Base-by-base conservation (phyloP, 2,888 invertebrate genomes). In the Caenorhabditis sp. region DNA sequence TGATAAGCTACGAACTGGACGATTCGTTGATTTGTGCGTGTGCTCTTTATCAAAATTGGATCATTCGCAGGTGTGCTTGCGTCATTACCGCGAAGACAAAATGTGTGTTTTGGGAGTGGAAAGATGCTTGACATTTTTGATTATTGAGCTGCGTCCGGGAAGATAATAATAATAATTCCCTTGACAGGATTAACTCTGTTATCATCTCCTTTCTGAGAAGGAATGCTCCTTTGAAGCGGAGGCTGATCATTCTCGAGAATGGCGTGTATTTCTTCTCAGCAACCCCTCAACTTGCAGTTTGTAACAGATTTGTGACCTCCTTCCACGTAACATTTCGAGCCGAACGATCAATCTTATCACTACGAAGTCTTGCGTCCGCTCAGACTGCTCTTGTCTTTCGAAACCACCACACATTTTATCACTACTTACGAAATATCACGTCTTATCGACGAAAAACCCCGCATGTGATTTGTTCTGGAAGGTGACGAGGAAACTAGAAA, bases 381-480 rank as follows among this genome's bases (percentile, higher is more conserved):
- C 32, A 63, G 45, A 65, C 45, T 39, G n/a, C n/a, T n/a, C n/a
- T n/a, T n/a, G 41, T 62, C 50, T 46, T 65, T 65, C 65, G 45
- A 45, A 65, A 55, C 65, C 56, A 35, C 48, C 9, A 32, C 32
- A 56, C 43, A 41, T 41, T 41, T 41, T 63, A 63, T 63, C 63
- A 63, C 48, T 32, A 66, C 56, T 66, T 66, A 66, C 66, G 66
- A 66, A 66, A 66, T 66, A 58, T 66, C 66, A 66, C 56, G 66
- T 56, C 66, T 66, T 58, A 58, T 66, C 56, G 15, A 27, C 22
- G 39, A 30, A 37, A 53, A 39, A 13, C 37, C 30, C 50, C 39
- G 26, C 62, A 62, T 56, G 65, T 65, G 65, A 65, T 56, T 55
- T 39, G 55, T 37, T 56, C 65, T 20, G 37, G 37, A 22, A n/a